Evolutionary conservation across 2,113 vertebrate species (phyloP).

Genomic region (Mellivora capensis): DNA sequence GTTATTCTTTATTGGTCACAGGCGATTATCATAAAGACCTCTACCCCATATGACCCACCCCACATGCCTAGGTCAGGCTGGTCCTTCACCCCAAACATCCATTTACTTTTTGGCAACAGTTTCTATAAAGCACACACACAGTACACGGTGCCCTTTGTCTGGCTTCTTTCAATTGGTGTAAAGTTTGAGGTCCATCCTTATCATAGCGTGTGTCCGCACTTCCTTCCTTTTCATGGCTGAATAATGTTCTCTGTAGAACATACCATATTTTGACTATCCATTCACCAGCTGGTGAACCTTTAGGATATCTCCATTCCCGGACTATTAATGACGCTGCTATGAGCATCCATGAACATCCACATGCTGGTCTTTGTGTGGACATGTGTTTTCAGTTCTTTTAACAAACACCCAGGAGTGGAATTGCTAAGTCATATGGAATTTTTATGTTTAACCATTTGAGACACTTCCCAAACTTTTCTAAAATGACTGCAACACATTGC

Average conservation of each 20-base stretch:
- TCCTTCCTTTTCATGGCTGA: neutral
- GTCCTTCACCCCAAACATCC: no score
- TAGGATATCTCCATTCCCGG: neutral
- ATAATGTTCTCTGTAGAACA: neutral
- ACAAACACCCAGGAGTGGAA: neutral
- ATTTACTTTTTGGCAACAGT: neutral
- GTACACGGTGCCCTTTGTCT: neutral
- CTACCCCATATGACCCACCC: no score
- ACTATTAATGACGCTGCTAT: neutral
- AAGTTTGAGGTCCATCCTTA: neutral
- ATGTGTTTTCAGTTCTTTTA: neutral
- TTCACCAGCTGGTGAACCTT: neutral
- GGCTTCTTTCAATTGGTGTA: neutral
- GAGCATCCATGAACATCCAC: neutral
- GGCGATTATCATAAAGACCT: no score
- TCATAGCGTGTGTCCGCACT: neutral
- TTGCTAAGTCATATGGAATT: neutral
- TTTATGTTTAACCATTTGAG: neutral
- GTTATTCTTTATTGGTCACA: no score
- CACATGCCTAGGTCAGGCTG: no score
- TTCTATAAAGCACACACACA: neutral
- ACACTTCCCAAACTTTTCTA: neutral
- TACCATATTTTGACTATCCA: accelerated
- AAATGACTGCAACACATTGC: neutral
- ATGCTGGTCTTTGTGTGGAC: neutral